Conservation (phyloP, 2,113 vertebrate species). For the Xyliphius kryptos region DNA sequence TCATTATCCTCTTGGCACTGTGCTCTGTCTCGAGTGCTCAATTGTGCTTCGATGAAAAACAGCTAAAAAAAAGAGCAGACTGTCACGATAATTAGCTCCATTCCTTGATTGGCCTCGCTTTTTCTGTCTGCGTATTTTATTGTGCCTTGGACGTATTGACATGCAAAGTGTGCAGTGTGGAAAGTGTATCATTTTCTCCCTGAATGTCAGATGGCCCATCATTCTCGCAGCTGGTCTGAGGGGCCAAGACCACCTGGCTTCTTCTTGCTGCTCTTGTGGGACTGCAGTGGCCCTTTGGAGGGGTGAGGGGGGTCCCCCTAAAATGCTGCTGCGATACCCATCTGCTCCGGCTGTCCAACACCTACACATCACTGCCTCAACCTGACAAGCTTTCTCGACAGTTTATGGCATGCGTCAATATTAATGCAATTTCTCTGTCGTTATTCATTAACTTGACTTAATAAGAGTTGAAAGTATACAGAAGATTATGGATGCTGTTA, state of each 20-base stretch:
- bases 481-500: no score
- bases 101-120: conserved; percentile 57
- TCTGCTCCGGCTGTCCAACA: conserved; percentile 68
- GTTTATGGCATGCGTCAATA: no score
- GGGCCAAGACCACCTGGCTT: conserved; percentile 76
- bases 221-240: conserved; percentile 71
- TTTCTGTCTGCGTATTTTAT: conserved; percentile 53
- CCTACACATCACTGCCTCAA: conserved; percentile 49
- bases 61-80: conserved; percentile 49
- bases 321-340: conserved; percentile 63
- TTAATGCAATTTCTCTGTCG: no score
- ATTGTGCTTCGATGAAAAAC: conserved; percentile 37
- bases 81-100: conserved; percentile 57
- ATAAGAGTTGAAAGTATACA: no score
- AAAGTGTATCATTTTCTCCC: conserved; percentile 62
- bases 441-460: no score
- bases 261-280: conserved; percentile 56
- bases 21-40: conserved; percentile 27
- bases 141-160: conserved; percentile 62
- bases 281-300: conserved; percentile 63
- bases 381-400: no score
- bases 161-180: conserved; percentile 69
- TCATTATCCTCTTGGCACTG: conserved; percentile 37
- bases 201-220: conserved; percentile 67
- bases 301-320: conserved; percentile 61